Evolutionary conservation across 1,140 invertebrate species (phyloP), one percentile per base, ranked within the genome.

Genomic region (Camponotus pennsylvanicus): DNA sequence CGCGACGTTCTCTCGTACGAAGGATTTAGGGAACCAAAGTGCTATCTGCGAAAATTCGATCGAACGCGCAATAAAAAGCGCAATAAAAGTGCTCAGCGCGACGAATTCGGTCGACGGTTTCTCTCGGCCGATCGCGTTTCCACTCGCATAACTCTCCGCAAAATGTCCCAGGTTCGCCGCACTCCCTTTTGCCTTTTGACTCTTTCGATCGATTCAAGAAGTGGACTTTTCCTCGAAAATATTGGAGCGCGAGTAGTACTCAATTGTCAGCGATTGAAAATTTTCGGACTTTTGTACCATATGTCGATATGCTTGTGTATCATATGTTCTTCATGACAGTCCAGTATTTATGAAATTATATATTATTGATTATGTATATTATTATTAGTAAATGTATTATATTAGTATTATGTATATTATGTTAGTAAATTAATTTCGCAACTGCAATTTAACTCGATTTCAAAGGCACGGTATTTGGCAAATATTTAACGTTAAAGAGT

Each of bases 11-110:
- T n/a, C 34, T 32, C 69, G 69, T 45, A 83, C 79, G 40, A 63
- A 61, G 69, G 42, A 83, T 83, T 83, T 83, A 83, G 75, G 69
- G 49, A 83, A 83, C 55, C 79, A 70, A 83, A 73, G 69, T 83
- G 79, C 79, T 83, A 83, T 83, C 79, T 75, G 79, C 69, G 69
- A 83, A 83, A 61, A 67, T 55, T 83, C 79, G 79, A 83, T 61
- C 79, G 55, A 75, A 75, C 69, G 79, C 69, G 79, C 79, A 83
- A 83, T 83, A 83, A 83, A 83, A 83, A 73, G 79, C 27, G 69
- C 79, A 83, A 83, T 83, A 83, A 83, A 83, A 83, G 69, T 70
- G 73, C 79, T 75, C 37, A 27, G 27, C 27, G 69, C 79, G 79
- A 61, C 52, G 79, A 83, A 83, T 83, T 83, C 79, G 79, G 69